Evolutionary conservation across 2,888 invertebrate species (phyloP), one percentile per base, ranked within the genome.

Genomic region (Andrena bucephala): DNA sequence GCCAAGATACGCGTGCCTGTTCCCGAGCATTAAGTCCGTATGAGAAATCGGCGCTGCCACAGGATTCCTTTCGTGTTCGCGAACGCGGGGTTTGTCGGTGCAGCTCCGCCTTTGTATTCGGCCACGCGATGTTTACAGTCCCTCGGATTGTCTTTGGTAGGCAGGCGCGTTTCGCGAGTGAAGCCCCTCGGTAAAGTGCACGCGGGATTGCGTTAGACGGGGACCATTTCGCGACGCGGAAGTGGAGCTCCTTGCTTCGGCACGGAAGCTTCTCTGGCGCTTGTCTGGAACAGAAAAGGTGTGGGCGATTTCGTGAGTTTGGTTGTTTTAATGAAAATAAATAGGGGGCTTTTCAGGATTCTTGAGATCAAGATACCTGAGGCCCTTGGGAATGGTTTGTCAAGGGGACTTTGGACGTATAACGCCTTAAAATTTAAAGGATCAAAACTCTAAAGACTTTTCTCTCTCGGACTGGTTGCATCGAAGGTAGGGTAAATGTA

Each of bases 21-120:
- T 72, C 68, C 60, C 83, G 66, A 66, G 77, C 83, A 83, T 83
- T 60, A 83, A 77, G 72, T 66, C 68, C 77, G 63, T n/a, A 10
- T 24, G 20, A 42, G 54, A 48, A n/a, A 24, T 60, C 59, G 62
- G n/a, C 2, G 48, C 20, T 2, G n/a, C 50, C 36, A 13, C 33
- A 36, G 24, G 33, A 48, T 36, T 52, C 29, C 31, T 33, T 20
- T 20, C 20, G 54, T 27, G 57, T 24, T 36, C 54, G 24, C 54
- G 54, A 36, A 1, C 2, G 2, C 3, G 24, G 1, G 3, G 2
- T 1, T 24, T 4, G 24, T 27, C 24, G 13, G 10, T 13, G 8
- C 8, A 1, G 4, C 10, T 10, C 0, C 24, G 57, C 24, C 27
- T 24, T 24, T 27, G 0, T 57, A 2, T 13, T 54, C 16, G 33